Conservation (phyloP, 2,113 vertebrate genomes). For the Triplophysa tibetana region DNA sequence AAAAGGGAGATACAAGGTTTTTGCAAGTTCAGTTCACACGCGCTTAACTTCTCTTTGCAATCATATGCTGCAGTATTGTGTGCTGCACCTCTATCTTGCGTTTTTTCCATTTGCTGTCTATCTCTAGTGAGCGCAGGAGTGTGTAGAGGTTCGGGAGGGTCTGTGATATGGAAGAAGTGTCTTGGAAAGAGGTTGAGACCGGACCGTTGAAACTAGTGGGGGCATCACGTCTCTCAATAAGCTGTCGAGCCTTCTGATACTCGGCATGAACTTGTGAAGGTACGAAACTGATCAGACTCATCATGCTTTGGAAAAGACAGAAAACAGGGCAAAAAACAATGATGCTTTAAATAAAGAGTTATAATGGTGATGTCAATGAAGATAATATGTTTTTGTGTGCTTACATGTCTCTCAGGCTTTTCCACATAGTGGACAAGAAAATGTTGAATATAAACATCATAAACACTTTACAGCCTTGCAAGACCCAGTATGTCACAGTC, state of each 20-base stretch:
- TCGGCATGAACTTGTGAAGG: conserved; percentile 35
- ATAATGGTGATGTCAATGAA: not conserved
- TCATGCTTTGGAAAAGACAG: conserved; percentile 49
- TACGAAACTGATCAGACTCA: conserved; percentile 27
- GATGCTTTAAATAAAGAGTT: not conserved
- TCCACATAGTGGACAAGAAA: not conserved
- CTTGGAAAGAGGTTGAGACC: not conserved
- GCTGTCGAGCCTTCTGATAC: not conserved
- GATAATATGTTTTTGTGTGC: not conserved
- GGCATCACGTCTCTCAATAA: not conserved
- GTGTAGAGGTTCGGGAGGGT: conserved; percentile 14
- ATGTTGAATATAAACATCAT: conserved; percentile 13
- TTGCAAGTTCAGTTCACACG: not conserved
- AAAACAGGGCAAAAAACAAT: not conserved
- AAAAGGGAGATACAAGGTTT: too few relatives aligned
- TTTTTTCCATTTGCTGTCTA: conserved; percentile 13
- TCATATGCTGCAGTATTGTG: not conserved
- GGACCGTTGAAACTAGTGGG: not conserved
- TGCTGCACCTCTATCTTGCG: conserved; percentile 27
- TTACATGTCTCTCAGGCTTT: conserved; percentile 23
- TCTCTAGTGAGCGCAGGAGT: conserved; percentile 2
- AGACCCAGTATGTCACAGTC: conserved; percentile 37
- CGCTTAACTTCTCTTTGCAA: not conserved
- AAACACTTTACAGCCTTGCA: conserved; percentile 32
- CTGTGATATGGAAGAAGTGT: not conserved